Conservation (phyloP, 2,888 invertebrate genomes). For the Cerceris rybyensis region DNA sequence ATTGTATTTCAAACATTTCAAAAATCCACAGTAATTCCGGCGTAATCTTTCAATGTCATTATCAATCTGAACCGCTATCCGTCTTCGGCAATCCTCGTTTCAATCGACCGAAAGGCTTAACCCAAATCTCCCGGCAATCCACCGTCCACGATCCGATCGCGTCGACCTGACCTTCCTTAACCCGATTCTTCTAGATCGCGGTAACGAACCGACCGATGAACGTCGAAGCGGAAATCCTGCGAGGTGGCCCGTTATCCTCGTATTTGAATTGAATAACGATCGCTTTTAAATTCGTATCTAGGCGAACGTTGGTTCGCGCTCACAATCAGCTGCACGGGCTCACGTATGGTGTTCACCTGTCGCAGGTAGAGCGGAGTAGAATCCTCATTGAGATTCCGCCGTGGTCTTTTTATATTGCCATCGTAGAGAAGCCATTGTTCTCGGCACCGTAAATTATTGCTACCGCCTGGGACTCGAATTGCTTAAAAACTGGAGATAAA, state of each 20-base stretch:
- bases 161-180: constrained; percentile 66
- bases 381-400: constrained; percentile 60
- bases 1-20: no score
- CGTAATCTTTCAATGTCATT: background rate
- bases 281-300: constrained; percentile 69
- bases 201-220: constrained; percentile 52
- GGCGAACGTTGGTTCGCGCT: constrained; percentile 45
- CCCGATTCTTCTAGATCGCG: constrained; percentile 61
- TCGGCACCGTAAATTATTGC: constrained; percentile 54
- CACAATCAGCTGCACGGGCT: constrained; percentile 18
- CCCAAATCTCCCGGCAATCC: constrained; percentile 48
- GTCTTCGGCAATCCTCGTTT: constrained; percentile 5
- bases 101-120: constrained; percentile 54
- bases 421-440: constrained; percentile 55
- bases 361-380: constrained; percentile 47
- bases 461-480: constrained; percentile 37
- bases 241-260: constrained; percentile 61
- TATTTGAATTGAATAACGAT: constrained; percentile 73
- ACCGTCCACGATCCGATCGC: constrained; percentile 47
- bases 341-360: constrained; percentile 62
- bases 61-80: background rate
- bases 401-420: constrained; percentile 46
- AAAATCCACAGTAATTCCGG: no score
- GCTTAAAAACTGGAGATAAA: constrained; percentile 46
- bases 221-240: constrained; percentile 65